Base-by-base conservation (phyloP, 2,888 invertebrate species). In the Trichogramma dendrolimi region DNA sequence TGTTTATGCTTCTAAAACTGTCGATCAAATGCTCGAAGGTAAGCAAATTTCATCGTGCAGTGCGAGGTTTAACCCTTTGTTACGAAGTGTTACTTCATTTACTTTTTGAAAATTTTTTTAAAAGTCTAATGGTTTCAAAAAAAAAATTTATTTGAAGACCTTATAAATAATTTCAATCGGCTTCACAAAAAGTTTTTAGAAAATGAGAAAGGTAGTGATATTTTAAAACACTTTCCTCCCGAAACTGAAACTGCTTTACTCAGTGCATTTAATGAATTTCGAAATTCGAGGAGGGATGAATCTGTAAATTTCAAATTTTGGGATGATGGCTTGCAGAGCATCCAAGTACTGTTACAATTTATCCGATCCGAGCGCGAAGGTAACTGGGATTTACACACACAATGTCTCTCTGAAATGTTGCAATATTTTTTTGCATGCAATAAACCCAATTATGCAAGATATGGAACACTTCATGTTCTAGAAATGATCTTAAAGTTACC, bases 401-500 rank as follows among this genome's bases (percentile, higher is more conserved):
- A 5, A 42, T 41, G 11, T 4, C 8, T 11, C 10, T 44, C 10
- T 5, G 11, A 5, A 8, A 55, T 43, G 55, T 14, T 55, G 27
- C 55, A 14, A 14, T 44, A 44, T 55, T 46, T 14, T 44, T 55
- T 55, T 55, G 46, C 27, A 14, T 55, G 47, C 38, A 47, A 48
- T 48, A 55, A 53, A 55, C 46, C 40, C 46, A 49, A 38, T 43
- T 50, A 59, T 54, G 40, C 61, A 42, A 55, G 53, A 39, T 49
- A 48, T 3, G 46, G 48, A 40, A 47, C 54, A 53, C 14, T 14
- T 11, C 48, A 48, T 40, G 43, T 51, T 27, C 10, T 55, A 44
- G 4, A 55, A 44, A 55, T 55, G 46, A 7, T n/a, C 2, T 46
- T 55, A 5, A 55, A 6, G 1, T 46, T 55, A 39, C 55, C 55